A percentile compares a stretch with the other conserved stretches of the same genome.
phyloP scores from a whole-genome alignment of 2,113 vertebrate genomes.

The Panurus biarmicus region DNA sequence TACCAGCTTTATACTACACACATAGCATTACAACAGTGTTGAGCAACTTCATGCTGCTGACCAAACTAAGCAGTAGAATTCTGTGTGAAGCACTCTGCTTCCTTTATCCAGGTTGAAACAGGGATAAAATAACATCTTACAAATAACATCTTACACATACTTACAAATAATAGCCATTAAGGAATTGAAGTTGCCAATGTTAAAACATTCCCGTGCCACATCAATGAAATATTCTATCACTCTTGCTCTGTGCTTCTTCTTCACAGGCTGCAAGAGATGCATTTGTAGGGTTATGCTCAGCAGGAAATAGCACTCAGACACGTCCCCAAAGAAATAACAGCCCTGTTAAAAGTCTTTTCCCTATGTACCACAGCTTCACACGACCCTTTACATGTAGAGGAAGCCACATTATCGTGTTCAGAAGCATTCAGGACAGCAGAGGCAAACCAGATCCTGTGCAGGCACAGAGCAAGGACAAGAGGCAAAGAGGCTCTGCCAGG shows the following conservation, averaged over 20 bases:
- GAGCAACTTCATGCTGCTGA: neutral
- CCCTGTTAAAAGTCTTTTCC: neutral
- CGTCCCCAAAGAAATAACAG: neutral
- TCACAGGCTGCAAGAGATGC: constrained; percentile 75
- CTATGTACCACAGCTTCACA: neutral
- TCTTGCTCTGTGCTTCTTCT: constrained; percentile 90
- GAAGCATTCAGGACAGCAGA: neutral
- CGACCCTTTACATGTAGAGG: neutral
- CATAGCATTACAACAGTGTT: neutral
- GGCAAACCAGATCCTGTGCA: rapidly evolving
- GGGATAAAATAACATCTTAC: neutral
- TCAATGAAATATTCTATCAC: constrained; percentile 95
- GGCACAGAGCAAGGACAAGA: neutral
- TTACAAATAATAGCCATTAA: constrained; percentile 98
- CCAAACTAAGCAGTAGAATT: neutral
- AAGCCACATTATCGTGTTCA: neutral
- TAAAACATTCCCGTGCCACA: constrained; percentile 92
- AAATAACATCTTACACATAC: too few relatives aligned
- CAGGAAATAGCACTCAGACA: neutral
- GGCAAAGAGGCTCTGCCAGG: neutral
- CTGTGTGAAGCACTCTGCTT: neutral
- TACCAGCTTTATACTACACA: neutral
- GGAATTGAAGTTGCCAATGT: constrained; percentile 98
- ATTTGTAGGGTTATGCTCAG: neutral
- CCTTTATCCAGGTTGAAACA: neutral